Percentiles rank a stretch among this genome's conserved stretches.
Conservation (phyloP, 2,113 vertebrate genomes). For the Gallinago undulata region DNA sequence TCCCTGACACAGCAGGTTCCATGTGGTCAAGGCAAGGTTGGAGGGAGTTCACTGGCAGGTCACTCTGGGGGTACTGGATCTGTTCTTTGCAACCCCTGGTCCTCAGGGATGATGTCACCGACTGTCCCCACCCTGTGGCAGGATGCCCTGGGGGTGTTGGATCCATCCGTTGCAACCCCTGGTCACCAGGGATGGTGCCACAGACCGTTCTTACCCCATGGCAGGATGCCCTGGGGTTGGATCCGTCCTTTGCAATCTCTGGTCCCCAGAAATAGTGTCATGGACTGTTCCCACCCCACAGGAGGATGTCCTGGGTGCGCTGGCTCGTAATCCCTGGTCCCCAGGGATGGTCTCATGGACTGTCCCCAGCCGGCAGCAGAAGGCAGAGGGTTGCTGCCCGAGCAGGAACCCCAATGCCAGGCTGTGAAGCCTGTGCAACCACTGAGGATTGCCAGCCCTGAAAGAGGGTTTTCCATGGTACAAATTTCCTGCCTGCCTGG, state of each 20-base stretch:
- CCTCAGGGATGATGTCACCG: accelerated
- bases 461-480: background rate
- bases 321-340: background rate
- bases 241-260: no score
- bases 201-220: no score
- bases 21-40: accelerated
- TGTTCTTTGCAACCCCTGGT: accelerated
- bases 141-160: no score
- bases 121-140: background rate
- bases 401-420: accelerated
- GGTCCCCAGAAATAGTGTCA: no score
- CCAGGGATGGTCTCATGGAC: background rate
- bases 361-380: background rate
- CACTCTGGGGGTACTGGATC: accelerated
- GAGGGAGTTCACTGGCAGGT: background rate
- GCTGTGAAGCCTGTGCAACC: background rate
- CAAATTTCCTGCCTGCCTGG: accelerated
- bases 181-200: no score
- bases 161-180: no score
- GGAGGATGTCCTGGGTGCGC: no score
- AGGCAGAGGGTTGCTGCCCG: background rate
- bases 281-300: background rate
- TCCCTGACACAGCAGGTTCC: background rate
- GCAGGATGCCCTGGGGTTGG: no score
- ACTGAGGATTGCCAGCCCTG: background rate